Percentiles rank a stretch among this genome's conserved stretches.
phyloP scores from a whole-genome alignment of 2,797 vertebrate species.

The Lindbergichthys nudifrons region DNA sequence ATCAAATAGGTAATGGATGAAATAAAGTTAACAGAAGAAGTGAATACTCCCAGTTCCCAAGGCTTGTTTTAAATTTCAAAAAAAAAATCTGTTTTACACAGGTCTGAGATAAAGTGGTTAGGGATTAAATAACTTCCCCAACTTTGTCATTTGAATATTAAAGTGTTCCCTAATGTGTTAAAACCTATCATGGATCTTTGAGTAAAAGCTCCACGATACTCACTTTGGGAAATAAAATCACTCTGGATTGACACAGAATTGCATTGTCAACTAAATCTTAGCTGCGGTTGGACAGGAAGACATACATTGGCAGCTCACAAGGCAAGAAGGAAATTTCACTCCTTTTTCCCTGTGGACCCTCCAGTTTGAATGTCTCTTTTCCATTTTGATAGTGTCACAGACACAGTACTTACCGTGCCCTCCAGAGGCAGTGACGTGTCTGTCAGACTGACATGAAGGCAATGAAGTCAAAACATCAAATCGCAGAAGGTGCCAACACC shows the following conservation, averaged over 20 bases:
- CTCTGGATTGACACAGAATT: conserved; percentile 27
- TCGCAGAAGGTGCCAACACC: conserved; percentile 32
- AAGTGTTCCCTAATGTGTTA: background rate
- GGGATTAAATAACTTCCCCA: conserved; percentile 18
- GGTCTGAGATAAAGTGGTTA: background rate
- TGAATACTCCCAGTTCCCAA: background rate
- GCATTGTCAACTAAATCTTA: conserved; percentile 29
- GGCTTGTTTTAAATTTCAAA: background rate
- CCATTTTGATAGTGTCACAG: conserved; percentile 55
- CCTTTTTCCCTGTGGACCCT: conserved; percentile 41
- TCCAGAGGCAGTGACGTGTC: conserved; percentile 51
- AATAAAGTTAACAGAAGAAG: background rate
- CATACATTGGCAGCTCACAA: conserved; percentile 18
- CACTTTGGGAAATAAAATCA: conserved; percentile 3
- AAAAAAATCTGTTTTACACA: background rate
- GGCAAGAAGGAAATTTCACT: conserved; percentile 24
- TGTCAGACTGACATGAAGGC: conserved; percentile 55
- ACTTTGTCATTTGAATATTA: conserved; percentile 30
- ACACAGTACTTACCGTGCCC: conserved; percentile 40
- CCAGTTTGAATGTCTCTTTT: conserved; percentile 48
- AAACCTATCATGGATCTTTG: conserved; percentile 5
- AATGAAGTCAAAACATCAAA: conserved; percentile 38
- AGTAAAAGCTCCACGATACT: background rate
- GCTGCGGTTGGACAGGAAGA: conserved; percentile 34
- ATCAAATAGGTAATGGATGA: background rate